phyloP scores from a whole-genome alignment of 2,797 vertebrate species.

The Glyptemys insculpta region DNA sequence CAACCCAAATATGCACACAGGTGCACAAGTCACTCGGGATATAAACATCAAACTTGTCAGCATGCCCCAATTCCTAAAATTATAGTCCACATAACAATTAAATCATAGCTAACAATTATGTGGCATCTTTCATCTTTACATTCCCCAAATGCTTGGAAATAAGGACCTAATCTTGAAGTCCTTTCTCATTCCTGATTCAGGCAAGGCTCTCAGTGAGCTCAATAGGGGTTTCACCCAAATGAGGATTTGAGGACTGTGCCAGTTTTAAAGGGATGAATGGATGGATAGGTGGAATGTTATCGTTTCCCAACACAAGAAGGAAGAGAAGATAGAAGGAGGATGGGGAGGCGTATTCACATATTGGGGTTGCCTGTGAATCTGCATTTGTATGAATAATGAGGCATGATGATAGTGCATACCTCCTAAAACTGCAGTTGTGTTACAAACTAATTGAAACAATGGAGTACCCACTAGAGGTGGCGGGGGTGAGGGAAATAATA shows the following conservation, averaged over 20 bases:
- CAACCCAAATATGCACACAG: not conserved
- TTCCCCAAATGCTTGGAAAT: not conserved
- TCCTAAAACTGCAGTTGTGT: not conserved
- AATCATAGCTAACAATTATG: not conserved
- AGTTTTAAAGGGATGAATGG: not conserved
- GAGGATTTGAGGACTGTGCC: not conserved
- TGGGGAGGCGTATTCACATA: not conserved
- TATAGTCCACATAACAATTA: not conserved
- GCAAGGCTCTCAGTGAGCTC: not conserved
- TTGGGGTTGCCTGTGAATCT: not conserved
- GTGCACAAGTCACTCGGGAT: not conserved
- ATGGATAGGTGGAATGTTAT: not conserved
- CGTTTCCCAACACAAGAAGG: not conserved
- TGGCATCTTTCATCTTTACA: not conserved
- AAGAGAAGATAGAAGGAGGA: not conserved
- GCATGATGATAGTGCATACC: not conserved
- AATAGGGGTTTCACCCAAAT: rapidly evolving
- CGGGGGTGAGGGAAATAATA: not conserved
- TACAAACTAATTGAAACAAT: not conserved
- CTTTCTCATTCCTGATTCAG: not conserved
- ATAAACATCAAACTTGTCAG: not conserved
- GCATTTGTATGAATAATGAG: not conserved
- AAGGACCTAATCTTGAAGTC: not conserved
- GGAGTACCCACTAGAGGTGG: not conserved
- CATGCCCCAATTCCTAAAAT: not conserved